Evolutionary conservation across 2,797 vertebrate species (phyloP).

Genomic region (Peromyscus nudipes): DNA sequence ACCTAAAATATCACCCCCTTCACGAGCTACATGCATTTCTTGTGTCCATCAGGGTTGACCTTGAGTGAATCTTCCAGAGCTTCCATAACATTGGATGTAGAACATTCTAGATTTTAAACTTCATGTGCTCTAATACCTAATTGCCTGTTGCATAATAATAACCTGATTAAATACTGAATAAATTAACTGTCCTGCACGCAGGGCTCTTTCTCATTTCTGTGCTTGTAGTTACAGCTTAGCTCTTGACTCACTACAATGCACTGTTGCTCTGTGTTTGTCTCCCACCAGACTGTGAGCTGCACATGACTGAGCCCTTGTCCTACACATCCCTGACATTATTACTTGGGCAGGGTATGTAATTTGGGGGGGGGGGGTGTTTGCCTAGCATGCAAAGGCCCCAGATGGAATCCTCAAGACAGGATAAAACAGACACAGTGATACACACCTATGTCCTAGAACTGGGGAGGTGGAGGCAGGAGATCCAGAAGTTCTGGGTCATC

Average conservation of each 20-base stretch:
- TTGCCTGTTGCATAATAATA: not conserved
- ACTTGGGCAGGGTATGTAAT: not conserved
- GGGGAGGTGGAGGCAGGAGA: not conserved
- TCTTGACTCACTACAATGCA: not conserved
- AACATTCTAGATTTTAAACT: conserved; percentile 14
- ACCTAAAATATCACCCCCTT: not conserved
- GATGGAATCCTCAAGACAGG: not conserved
- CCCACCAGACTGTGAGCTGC: not conserved
- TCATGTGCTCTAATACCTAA: not conserved
- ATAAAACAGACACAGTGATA: not conserved
- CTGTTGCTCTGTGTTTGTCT: not conserved
- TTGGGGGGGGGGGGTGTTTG: not conserved
- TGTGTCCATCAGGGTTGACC: not conserved
- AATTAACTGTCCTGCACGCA: not conserved
- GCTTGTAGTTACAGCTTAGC: not conserved
- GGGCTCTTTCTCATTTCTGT: not conserved
- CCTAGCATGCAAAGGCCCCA: not conserved
- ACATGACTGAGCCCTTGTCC: not conserved
- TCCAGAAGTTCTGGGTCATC: not conserved
- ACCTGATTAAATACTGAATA: not conserved
- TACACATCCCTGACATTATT: not conserved
- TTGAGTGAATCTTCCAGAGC: not conserved
- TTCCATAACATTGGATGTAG: not conserved
- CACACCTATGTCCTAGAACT: not conserved
- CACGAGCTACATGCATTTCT: not conserved